Evolutionary conservation across 2,888 invertebrate genomes (phyloP).

Genomic region (Ornithoptera priamus): DNA sequence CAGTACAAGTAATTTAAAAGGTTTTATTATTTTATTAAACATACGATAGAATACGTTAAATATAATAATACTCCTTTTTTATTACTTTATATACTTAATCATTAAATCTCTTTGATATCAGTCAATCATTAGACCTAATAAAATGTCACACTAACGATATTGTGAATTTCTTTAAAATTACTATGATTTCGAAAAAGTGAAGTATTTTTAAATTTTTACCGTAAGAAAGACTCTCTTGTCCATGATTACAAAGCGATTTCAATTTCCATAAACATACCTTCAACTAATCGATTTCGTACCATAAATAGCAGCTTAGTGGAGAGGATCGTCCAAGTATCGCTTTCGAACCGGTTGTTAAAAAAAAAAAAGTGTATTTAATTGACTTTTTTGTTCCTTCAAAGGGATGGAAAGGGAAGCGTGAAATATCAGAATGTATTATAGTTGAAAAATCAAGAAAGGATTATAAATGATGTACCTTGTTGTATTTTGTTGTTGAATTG

Average conservation of each 20-base stretch:
- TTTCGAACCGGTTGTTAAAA: constrained; percentile 39
- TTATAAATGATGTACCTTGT: constrained; percentile 1
- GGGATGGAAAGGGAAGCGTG: constrained; percentile 58
- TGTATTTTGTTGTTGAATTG: too few species aligned
- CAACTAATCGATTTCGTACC: constrained; percentile 11
- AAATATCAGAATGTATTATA: constrained; percentile 39
- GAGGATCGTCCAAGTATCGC: constrained; percentile 9
- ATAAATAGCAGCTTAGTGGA: constrained; percentile 21
- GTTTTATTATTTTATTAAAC: too few species aligned
- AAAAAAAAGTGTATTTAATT: constrained; percentile 44
- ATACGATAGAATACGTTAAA: too few species aligned
- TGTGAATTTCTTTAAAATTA: too few species aligned
- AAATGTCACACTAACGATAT: neutral
- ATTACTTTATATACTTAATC: too few species aligned
- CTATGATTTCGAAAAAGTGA: too few species aligned
- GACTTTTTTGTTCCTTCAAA: constrained; percentile 43
- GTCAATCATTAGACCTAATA: neutral
- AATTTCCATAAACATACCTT: constrained; percentile 22
- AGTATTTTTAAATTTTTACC: too few species aligned
- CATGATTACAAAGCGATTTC: constrained; percentile 14
- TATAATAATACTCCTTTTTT: too few species aligned
- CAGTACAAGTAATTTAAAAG: too few species aligned
- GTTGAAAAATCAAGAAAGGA: constrained; percentile 12
- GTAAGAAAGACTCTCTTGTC: too few species aligned
- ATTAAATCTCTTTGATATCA: too few species aligned